phyloP scores from a whole-genome alignment of 2,888 invertebrate species.

The Folsomia manolachei region DNA sequence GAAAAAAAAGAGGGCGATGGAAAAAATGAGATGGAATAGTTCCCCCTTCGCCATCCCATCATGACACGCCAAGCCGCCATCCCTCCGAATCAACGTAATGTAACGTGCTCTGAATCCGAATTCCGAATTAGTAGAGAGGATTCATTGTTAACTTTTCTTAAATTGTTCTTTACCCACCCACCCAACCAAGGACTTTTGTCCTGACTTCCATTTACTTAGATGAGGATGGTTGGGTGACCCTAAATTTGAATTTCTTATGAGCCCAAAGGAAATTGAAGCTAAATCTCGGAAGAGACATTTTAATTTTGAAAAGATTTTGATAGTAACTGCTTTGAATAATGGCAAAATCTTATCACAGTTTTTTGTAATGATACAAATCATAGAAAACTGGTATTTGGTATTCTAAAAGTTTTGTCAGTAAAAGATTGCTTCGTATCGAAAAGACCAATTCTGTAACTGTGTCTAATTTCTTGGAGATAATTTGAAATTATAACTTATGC shows the following conservation, averaged over 20 bases:
- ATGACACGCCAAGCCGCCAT: not conserved
- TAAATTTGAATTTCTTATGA: not conserved
- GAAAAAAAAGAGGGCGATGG: not conserved
- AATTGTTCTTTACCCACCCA: not conserved
- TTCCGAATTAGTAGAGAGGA: not conserved
- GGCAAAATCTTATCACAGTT: too few species aligned
- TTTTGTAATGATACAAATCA: too few species aligned
- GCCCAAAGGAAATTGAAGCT: not conserved
- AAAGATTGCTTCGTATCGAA: too few species aligned
- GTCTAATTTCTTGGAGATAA: not conserved
- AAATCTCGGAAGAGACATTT: not conserved
- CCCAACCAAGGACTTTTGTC: too few species aligned
- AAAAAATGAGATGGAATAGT: too few species aligned
- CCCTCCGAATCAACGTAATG: too few species aligned
- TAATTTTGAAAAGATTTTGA: not conserved
- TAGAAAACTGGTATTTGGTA: too few species aligned
- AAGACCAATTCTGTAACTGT: too few species aligned
- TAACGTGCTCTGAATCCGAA: conserved; percentile 4
- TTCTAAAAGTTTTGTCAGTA: too few species aligned
- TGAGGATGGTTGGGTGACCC: not conserved
- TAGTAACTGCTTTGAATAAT: too few species aligned
- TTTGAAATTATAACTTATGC: not conserved
- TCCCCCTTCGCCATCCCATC: not conserved
- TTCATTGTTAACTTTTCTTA: conserved; percentile 5
- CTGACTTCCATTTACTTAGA: not conserved